Percentiles rank a stretch among this genome's conserved stretches.
These are phyloP conservation scores for Drosophila sulfurigaster DNA, from an alignment of 1,140 invertebrate species.

Conservation along the genomic window DNA sequence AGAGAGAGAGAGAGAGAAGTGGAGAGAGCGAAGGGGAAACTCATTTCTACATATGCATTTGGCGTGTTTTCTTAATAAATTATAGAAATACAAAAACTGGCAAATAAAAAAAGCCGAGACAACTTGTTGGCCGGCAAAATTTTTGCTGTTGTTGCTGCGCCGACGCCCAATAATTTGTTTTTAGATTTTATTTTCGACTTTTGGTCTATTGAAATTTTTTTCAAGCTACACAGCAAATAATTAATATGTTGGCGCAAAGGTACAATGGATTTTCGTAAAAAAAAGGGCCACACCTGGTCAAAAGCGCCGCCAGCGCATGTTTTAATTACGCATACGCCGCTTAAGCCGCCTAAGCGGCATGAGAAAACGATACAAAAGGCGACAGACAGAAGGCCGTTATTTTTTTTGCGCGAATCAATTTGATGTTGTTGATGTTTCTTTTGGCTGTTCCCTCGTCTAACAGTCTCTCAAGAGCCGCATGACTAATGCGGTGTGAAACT, in stretches of 20 bases:
- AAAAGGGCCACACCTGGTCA: slow-evolving; percentile 78
- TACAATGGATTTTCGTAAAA: not conserved
- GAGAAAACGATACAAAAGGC: slow-evolving; percentile 29
- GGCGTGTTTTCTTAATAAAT: slow-evolving; percentile 72
- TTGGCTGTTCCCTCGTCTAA: slow-evolving; percentile 1
- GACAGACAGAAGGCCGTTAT: slow-evolving; percentile 45
- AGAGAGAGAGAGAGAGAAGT: not conserved
- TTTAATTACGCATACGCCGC: slow-evolving; percentile 63
- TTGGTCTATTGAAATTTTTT: slow-evolving; percentile 22
- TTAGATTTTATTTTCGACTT: slow-evolving; percentile 36
- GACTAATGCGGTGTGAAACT: slow-evolving; percentile 40
- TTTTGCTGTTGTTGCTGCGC: slow-evolving; percentile 22
- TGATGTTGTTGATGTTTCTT: slow-evolving; percentile 16
- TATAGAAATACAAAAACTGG: slow-evolving; percentile 42
- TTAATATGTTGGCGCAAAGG: slow-evolving; percentile 68
- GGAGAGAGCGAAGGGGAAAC: not conserved
- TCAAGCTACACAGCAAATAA: slow-evolving; percentile 46
- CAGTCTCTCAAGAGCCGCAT: slow-evolving; percentile 2
- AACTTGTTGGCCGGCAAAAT: slow-evolving; percentile 55
- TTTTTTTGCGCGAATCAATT: slow-evolving; percentile 48
- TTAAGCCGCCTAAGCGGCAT: slow-evolving; percentile 47
- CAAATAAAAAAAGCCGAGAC: slow-evolving; percentile 20
- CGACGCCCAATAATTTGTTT: slow-evolving; percentile 38
- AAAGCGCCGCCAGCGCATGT: slow-evolving; percentile 63
- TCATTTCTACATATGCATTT: slow-evolving; percentile 61